phyloP scores from a whole-genome alignment of 2,113 vertebrate species.

The Panthera leo region DNA sequence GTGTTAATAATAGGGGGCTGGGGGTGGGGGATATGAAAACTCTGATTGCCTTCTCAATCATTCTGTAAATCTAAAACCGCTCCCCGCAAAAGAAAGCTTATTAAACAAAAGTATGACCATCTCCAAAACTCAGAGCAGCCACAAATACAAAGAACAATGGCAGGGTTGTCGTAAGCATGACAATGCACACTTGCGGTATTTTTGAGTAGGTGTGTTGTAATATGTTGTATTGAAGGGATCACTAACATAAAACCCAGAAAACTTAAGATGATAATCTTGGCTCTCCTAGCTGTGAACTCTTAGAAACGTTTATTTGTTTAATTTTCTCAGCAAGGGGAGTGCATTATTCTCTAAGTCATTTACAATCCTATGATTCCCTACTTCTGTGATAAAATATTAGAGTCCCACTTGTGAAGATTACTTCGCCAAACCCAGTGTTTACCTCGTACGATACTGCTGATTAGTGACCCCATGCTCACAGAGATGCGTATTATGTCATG shows the following conservation, averaged over 20 bases:
- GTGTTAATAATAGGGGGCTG: background rate
- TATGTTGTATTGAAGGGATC: background rate
- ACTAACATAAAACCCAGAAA: background rate
- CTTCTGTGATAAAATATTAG: background rate
- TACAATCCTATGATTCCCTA: background rate
- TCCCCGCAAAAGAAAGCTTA: background rate
- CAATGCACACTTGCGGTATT: background rate
- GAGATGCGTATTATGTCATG: background rate
- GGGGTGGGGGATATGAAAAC: background rate
- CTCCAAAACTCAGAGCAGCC: background rate
- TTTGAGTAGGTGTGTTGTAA: background rate
- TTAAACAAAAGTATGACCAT: background rate
- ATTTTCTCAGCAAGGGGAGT: background rate
- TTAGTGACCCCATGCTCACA: background rate
- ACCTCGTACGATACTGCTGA: background rate
- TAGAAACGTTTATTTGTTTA: background rate
- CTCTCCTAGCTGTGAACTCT: background rate
- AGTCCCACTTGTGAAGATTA: background rate
- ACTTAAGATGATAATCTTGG: slow-evolving; percentile 9
- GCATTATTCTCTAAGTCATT: background rate
- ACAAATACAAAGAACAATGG: background rate
- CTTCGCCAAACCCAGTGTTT: background rate
- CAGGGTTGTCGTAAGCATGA: background rate
- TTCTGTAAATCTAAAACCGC: background rate
- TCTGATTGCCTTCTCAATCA: background rate